A percentile compares a stretch with the other conserved stretches of the same genome.
These are phyloP conservation scores for Scaptomyza parva DNA, from an alignment of 2,888 invertebrate species.

Conservation along the genomic window DNA sequence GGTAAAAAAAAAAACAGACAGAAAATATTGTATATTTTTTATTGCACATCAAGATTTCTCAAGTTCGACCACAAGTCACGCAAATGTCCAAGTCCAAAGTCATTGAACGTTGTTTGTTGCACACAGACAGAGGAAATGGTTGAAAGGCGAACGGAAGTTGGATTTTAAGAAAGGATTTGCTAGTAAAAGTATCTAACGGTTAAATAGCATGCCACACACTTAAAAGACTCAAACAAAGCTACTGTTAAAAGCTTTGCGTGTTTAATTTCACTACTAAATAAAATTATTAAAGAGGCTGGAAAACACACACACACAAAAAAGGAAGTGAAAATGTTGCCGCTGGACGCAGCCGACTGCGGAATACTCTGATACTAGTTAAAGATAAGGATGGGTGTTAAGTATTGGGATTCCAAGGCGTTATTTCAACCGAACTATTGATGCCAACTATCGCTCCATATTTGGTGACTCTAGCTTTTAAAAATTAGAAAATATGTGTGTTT, in stretches of 20 bases:
- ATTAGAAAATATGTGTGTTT: too few species aligned
- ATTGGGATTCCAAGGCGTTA: too few species aligned
- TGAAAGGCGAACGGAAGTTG: slow-evolving; percentile 24
- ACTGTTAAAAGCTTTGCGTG: slow-evolving; percentile 57
- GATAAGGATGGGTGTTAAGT: too few species aligned
- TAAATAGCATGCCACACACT: slow-evolving; percentile 57
- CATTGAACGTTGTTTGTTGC: slow-evolving; percentile 58
- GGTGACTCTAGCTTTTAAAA: too few species aligned
- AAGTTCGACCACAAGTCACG: slow-evolving; percentile 63
- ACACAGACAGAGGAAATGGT: slow-evolving; percentile 62
- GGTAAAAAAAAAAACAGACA: slow-evolving; percentile 26
- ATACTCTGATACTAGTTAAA: too few species aligned
- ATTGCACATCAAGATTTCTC: slow-evolving; percentile 45
- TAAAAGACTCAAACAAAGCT: slow-evolving; percentile 15
- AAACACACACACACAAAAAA: background rate
- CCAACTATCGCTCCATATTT: too few species aligned
- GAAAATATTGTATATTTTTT: slow-evolving; percentile 15
- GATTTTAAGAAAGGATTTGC: slow-evolving; percentile 54
- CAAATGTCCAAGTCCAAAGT: slow-evolving; percentile 58
- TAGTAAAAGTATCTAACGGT: slow-evolving; percentile 58
- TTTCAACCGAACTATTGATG: too few species aligned
- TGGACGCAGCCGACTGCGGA: too few species aligned
- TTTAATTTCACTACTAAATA: slow-evolving; percentile 56
- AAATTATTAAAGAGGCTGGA: slow-evolving; percentile 67
- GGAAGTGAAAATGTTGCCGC: too few species aligned